Base-by-base conservation (phyloP, 2,113 vertebrate species). In the Crypturellus undulatus region DNA sequence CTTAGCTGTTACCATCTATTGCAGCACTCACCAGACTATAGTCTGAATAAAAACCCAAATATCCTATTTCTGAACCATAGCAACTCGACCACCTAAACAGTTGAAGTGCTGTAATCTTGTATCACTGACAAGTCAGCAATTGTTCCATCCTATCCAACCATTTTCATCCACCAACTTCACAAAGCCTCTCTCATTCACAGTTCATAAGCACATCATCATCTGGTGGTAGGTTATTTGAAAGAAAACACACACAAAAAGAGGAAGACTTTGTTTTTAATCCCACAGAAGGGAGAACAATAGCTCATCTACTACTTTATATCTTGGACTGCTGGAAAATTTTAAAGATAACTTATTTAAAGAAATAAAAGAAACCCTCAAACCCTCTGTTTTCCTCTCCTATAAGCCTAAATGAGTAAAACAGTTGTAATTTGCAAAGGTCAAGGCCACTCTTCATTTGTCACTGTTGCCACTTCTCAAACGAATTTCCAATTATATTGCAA, bases 41-140 rank as follows among this genome's bases (percentile, higher is more conserved):
- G 32, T 47, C 17, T 40, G 34, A 87, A 84, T 64, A 68, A 51
- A 51, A 86, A 81, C 32, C 43, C 54, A 64, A 5, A 14, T 25
- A 28, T 12, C 14, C 32, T 83, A 15, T 9, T 34, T 67, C 56
- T 45, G 9, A 79, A 71, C 0, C 0, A 32, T 12, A 58, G 70
- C 2, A 10, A 81, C 15, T 22, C 47, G 25, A 47, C 32, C 28
- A 47, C 26, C 6, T 40, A n/a, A 81, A 4, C 34, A 51, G 16
- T 7, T 34, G 20, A 0, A 38, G 17, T 7, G 2, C 52, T 56
- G 51, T 51, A 56, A 22, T 24, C 52, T 32, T 25, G 19, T 13
- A 28, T 28, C 5, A 71, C n/a, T 71, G 47, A 22, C 24, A 14
- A 49, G 10, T 49, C 32, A 73, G 5, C 38, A 78, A 47, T 6